Conservation (phyloP, 2,113 vertebrate genomes). For the Catharus minimus region DNA sequence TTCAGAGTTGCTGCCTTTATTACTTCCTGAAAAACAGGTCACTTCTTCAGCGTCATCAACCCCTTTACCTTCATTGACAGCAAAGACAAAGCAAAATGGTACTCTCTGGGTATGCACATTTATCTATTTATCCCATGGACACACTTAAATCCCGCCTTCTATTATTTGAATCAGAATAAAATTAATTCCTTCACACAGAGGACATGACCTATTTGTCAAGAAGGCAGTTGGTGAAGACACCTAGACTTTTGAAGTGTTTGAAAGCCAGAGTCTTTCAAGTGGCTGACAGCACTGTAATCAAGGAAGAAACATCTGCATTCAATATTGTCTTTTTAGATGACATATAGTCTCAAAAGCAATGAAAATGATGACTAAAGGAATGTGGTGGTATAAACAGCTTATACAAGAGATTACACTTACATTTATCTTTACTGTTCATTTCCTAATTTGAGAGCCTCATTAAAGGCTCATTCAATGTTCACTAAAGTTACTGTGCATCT, state of each 20-base stretch:
- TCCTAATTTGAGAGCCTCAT: conserved; percentile 11
- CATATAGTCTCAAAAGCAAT: conserved; percentile 34
- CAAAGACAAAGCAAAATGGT: conserved; percentile 65
- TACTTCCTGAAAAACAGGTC: conserved; percentile 92
- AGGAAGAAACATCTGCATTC: conserved; percentile 1
- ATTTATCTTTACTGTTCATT: conserved; percentile 35
- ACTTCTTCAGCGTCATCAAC: conserved; percentile 88
- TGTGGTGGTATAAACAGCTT: conserved; percentile 58
- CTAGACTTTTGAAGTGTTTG: conserved; percentile 9
- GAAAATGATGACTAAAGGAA: conserved; percentile 56
- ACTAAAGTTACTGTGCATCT: neutral
- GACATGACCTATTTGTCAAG: conserved; percentile 17
- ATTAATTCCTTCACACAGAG: conserved; percentile 6
- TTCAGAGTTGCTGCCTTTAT: conserved; percentile 95
- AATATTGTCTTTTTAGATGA: conserved; percentile 9
- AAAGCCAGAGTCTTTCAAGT: conserved; percentile 41
- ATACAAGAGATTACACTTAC: conserved; percentile 46
- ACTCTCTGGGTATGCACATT: neutral
- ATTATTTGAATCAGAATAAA: conserved; percentile 26
- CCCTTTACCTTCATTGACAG: conserved; percentile 82
- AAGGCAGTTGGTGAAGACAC: conserved; percentile 37
- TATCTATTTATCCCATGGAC: neutral
- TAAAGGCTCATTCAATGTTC: neutral
- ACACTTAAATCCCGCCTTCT: neutral
- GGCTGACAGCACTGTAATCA: conserved; percentile 33